Evolutionary conservation across 2,888 invertebrate genomes (phyloP).

Genomic region (Miltochrista miniata): DNA sequence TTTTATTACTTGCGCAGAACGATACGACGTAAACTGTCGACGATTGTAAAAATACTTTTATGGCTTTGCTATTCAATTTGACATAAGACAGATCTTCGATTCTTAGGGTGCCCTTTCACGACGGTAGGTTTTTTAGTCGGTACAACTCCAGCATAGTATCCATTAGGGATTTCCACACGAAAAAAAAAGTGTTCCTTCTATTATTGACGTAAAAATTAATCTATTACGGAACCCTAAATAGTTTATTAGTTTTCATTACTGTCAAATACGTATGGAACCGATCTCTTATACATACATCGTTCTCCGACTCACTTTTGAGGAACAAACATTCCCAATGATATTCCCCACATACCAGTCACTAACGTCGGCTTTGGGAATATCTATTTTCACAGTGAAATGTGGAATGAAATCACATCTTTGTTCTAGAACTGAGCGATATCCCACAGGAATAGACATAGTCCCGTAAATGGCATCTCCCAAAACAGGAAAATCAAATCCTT

Average conservation of each 20-base stretch:
- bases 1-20: constrained; percentile 13
- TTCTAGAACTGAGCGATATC: background rate
- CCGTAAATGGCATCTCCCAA: background rate
- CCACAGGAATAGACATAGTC: background rate
- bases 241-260: no score
- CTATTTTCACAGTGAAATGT: background rate
- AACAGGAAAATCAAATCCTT: background rate
- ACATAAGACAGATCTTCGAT: background rate
- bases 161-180: no score
- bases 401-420: background rate
- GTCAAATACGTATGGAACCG: no score
- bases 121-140: no score
- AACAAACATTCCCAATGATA: background rate
- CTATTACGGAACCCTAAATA: no score
- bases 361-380: background rate
- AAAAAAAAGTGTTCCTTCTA: no score
- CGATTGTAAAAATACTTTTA: constrained; percentile 14
- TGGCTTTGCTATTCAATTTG: background rate
- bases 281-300: background rate
- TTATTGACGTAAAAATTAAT: no score
- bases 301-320: background rate
- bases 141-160: no score
- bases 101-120: no score
- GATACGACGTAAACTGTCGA: constrained; percentile 10
- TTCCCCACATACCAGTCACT: background rate